Evolutionary conservation across 2,888 invertebrate species (phyloP).

Genomic region (Cephus nigrinus): DNA sequence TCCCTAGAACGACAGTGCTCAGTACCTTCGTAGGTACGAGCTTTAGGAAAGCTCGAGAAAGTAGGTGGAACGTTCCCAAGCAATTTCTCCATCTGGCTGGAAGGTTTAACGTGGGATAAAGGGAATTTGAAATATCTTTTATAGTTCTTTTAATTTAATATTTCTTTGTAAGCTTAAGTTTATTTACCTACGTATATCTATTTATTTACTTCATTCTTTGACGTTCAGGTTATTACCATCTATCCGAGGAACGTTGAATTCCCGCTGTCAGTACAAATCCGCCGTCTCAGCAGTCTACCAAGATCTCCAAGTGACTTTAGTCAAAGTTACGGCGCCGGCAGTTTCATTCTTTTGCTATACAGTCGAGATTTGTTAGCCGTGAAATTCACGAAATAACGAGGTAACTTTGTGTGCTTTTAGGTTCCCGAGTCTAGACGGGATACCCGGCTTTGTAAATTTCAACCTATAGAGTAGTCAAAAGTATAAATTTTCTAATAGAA

Average conservation of each 20-base stretch:
- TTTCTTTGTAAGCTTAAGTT: background rate
- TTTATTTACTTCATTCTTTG: no score
- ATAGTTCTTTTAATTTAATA: background rate
- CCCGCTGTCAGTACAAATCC: background rate
- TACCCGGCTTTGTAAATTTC: constrained; percentile 17
- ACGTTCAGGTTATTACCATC: background rate
- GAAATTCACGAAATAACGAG: constrained; percentile 28
- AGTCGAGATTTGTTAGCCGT: background rate
- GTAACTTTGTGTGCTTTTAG: constrained; percentile 13
- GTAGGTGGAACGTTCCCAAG: background rate
- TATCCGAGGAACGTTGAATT: background rate
- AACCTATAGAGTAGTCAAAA: constrained; percentile 16
- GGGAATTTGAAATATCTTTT: background rate
- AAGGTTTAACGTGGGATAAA: background rate
- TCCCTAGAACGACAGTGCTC: background rate
- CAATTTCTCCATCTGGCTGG: background rate
- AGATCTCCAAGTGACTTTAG: background rate
- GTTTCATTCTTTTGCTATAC: background rate
- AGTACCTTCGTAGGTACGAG: background rate
- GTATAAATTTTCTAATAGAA: background rate
- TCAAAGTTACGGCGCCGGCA: background rate
- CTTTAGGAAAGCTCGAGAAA: background rate
- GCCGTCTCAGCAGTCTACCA: background rate
- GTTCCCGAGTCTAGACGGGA: constrained; percentile 30
- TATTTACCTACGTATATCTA: no score